phyloP scores from a whole-genome alignment of 1,140 invertebrate species.

The Ostrea edulis region DNA sequence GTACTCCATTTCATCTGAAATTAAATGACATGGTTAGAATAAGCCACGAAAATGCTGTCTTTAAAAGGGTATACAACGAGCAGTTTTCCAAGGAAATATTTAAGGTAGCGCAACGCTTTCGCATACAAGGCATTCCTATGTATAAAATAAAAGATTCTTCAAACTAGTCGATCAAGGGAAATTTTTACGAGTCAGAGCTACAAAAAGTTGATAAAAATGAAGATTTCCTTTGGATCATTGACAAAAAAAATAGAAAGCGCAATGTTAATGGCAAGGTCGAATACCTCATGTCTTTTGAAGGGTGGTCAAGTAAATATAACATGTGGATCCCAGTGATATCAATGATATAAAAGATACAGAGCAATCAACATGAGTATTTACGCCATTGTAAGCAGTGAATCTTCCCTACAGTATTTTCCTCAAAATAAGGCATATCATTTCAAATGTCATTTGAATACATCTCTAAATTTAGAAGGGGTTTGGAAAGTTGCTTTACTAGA shows the following conservation, averaged over 20 bases:
- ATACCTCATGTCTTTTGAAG: conserved; percentile 39
- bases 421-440: conserved; percentile 52
- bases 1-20: conserved; percentile 43
- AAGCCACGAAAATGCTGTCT: conserved; percentile 43
- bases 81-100: conserved; percentile 51
- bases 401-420: conserved; percentile 42
- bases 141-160: conserved; percentile 41
- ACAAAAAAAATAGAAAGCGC: conserved; percentile 39
- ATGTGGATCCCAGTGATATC: conserved; percentile 38
- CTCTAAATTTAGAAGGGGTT: conserved; percentile 44
- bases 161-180: conserved; percentile 41
- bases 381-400: conserved; percentile 45
- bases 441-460: conserved; percentile 33
- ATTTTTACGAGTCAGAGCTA: conserved; percentile 53
- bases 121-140: conserved; percentile 46
- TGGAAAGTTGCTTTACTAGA: no score
- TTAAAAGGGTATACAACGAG: conserved; percentile 52
- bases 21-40: conserved; percentile 50
- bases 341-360: conserved; percentile 39
- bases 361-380: conserved; percentile 16
- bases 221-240: conserved; percentile 44
- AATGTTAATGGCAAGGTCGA: background rate
- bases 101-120: conserved; percentile 41
- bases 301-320: conserved; percentile 44
- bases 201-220: conserved; percentile 52